Conservation (phyloP, 2,797 vertebrate genomes). For the Fistularia tabacaria region DNA sequence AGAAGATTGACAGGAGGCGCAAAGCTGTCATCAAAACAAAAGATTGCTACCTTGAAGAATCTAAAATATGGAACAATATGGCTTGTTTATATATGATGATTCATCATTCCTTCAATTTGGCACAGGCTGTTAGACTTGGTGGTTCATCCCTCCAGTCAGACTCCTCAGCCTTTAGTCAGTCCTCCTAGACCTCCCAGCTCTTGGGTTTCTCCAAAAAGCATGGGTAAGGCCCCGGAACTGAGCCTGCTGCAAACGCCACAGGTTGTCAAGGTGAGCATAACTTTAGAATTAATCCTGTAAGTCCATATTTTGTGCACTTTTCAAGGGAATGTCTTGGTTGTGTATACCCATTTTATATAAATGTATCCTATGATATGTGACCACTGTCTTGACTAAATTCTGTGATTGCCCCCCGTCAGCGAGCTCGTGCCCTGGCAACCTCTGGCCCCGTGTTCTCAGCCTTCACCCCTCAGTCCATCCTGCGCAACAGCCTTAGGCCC, state of each 20-base stretch:
- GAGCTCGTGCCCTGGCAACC: conserved; percentile 85
- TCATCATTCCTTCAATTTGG: conserved; percentile 5
- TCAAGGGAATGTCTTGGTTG: not conserved
- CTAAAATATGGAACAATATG: not conserved
- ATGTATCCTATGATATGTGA: not conserved
- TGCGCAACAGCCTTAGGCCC: conserved; percentile 87
- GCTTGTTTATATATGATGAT: not conserved
- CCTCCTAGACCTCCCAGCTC: conserved; percentile 62
- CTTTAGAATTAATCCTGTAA: not conserved
- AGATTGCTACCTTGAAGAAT: too few species aligned
- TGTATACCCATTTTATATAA: not conserved
- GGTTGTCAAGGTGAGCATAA: conserved; percentile 83
- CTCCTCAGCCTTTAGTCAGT: conserved; percentile 54
- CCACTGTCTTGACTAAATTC: not conserved
- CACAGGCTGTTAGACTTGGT: conserved; percentile 82
- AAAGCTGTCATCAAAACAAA: too few species aligned
- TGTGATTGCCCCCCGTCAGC: conserved; percentile 63
- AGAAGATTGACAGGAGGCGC: too few species aligned
- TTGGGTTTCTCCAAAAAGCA: conserved; percentile 65
- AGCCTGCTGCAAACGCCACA: conserved; percentile 84
- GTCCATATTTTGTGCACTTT: not conserved
- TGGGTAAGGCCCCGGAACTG: conserved; percentile 77
- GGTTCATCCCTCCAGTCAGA: conserved; percentile 75
- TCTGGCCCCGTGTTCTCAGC: conserved; percentile 79
- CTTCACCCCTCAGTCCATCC: conserved; percentile 91